phyloP scores from a whole-genome alignment of 2,888 invertebrate species.

The Agrotis exclamationis region DNA sequence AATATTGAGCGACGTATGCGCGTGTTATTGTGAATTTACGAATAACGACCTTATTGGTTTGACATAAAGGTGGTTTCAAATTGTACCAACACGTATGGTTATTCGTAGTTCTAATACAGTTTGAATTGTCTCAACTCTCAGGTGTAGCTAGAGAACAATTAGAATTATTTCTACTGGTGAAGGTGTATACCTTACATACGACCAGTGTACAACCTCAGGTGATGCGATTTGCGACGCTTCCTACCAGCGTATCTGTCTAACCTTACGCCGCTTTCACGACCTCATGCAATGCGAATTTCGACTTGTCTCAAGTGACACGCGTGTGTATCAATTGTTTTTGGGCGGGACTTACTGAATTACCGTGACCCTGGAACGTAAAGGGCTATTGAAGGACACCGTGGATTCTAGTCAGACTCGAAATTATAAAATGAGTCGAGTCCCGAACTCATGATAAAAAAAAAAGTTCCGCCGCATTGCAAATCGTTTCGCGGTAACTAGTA shows the following conservation, averaged over 20 bases:
- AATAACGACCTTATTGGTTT: neutral
- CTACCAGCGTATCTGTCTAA: too few relatives aligned
- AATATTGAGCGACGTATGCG: constrained; percentile 44
- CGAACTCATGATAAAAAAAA: too few relatives aligned
- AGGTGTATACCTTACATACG: neutral
- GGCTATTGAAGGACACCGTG: too few relatives aligned
- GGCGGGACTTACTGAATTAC: too few relatives aligned
- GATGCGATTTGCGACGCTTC: neutral
- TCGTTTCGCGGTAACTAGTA: too few relatives aligned
- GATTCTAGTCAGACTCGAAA: too few relatives aligned
- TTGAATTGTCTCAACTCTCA: constrained; percentile 20
- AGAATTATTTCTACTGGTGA: neutral
- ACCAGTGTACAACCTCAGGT: neutral
- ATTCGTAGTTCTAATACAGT: constrained; percentile 5
- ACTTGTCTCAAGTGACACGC: neutral
- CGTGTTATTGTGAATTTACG: neutral
- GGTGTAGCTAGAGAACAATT: constrained; percentile 4
- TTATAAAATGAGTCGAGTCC: too few relatives aligned
- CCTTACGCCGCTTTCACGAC: neutral
- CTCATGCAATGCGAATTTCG: neutral
- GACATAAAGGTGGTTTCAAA: neutral
- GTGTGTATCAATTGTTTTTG: neutral
- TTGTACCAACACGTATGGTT: neutral
- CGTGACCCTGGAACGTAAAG: too few relatives aligned
- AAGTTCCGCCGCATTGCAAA: too few relatives aligned